phyloP scores from a whole-genome alignment of 2,888 invertebrate genomes.

The Tuta absoluta region DNA sequence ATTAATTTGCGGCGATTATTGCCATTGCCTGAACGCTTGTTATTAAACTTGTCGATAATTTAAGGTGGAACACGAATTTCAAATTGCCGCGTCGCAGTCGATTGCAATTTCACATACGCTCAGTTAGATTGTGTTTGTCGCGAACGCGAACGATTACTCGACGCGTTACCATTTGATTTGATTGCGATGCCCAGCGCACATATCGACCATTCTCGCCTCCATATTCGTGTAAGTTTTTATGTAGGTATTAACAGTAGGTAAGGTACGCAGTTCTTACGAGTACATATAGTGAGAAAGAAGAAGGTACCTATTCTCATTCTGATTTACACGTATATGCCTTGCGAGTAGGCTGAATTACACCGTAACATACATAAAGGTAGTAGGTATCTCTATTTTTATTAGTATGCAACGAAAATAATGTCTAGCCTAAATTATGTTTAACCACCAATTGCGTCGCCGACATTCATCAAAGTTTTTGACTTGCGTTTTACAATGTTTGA shows the following conservation, averaged over 20 bases:
- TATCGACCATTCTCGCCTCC: constrained; percentile 54
- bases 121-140: constrained; percentile 60
- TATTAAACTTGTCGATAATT: constrained; percentile 79
- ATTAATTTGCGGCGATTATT: constrained; percentile 75
- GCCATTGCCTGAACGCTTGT: constrained; percentile 71
- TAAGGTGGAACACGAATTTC: constrained; percentile 73
- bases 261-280: not conserved
- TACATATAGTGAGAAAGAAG: not conserved
- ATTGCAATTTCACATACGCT: constrained; percentile 65
- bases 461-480: too few relatives aligned
- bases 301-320: too few relatives aligned
- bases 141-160: constrained; percentile 59
- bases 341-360: too few relatives aligned
- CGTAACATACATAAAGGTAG: too few relatives aligned
- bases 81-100: constrained; percentile 71
- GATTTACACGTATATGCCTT: not conserved
- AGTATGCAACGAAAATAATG: not conserved
- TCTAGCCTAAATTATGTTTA: too few relatives aligned
- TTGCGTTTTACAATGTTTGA: too few relatives aligned
- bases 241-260: not conserved
- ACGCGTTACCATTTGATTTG: constrained; percentile 61
- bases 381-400: not conserved
- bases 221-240: constrained; percentile 61
- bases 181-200: constrained; percentile 63
- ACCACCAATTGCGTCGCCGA: too few relatives aligned